Evolutionary conservation across 30 jellyfish, hydroid and myxozoan species (phyloP).

Genomic region (Cassiopea xamachana): DNA sequence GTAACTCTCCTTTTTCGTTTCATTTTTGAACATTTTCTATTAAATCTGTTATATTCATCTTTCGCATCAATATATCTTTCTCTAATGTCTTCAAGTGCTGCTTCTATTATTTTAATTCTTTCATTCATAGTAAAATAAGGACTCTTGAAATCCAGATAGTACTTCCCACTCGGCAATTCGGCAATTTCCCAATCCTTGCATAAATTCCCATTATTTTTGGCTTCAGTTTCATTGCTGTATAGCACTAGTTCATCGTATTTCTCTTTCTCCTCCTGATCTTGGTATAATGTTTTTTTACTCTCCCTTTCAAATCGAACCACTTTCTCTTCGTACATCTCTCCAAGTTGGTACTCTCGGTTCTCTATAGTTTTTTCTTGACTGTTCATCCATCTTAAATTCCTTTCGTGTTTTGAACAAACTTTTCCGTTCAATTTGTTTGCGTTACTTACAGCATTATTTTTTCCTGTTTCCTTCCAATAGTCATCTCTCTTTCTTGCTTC

Average conservation of each 20-base stretch:
- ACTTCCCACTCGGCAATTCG: constrained; percentile 33
- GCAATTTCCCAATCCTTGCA: constrained; percentile 74
- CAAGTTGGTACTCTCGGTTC: no score
- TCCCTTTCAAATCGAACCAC: no score
- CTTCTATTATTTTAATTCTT: constrained; percentile 78
- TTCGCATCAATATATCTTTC: constrained; percentile 79
- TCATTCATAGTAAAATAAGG: constrained; percentile 71
- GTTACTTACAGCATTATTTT: no score
- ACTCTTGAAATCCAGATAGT: constrained; percentile 68
- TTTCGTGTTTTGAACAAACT: no score
- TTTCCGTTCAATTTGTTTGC: no score
- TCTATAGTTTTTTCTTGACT: no score
- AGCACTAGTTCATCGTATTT: not conserved
- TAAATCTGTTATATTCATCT: constrained; percentile 65
- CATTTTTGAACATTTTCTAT: constrained; percentile 49
- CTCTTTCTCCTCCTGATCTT: not conserved
- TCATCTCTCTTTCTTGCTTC: no score
- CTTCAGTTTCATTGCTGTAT: not conserved
- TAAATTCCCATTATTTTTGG: not conserved
- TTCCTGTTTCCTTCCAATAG: no score
- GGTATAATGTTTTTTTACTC: no score
- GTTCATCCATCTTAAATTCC: no score
- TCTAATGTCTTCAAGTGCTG: constrained; percentile 85
- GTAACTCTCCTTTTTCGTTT: constrained; percentile 29
- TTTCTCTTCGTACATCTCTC: no score